phyloP scores from a whole-genome alignment of 2,113 vertebrate species.

The Toxotes jaculatrix region DNA sequence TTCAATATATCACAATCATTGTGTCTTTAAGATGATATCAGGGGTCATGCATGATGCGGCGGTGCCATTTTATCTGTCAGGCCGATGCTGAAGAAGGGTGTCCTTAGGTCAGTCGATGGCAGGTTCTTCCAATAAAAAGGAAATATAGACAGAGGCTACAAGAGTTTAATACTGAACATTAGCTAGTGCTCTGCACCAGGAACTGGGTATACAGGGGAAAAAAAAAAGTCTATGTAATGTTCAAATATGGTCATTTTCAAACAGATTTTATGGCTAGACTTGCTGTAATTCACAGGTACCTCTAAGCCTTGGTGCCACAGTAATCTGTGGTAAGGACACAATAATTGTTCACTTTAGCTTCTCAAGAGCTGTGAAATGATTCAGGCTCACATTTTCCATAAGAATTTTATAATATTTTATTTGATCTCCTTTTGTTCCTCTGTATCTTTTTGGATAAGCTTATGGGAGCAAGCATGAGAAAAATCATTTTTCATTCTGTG shows the following conservation, averaged over 20 bases:
- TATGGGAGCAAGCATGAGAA: neutral
- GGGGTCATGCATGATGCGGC: constrained; percentile 6
- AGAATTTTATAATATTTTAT: neutral
- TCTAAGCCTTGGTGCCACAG: neutral
- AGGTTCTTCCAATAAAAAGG: constrained; percentile 21
- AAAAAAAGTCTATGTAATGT: constrained; percentile 1
- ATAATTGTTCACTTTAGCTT: constrained; percentile 11
- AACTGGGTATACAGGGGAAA: constrained; percentile 19
- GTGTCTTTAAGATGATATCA: constrained; percentile 17
- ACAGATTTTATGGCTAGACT: constrained; percentile 27
- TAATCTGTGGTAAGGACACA: constrained; percentile 11
- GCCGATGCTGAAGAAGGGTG: constrained; percentile 5
- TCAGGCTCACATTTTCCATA: constrained; percentile 13
- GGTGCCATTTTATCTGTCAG: neutral
- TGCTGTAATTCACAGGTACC: constrained; percentile 16
- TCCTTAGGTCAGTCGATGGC: constrained; percentile 3
- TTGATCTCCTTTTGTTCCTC: neutral
- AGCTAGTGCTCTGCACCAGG: constrained; percentile 20
- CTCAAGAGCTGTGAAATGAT: constrained; percentile 10
- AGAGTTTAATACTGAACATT: constrained; percentile 30
- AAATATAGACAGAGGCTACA: constrained; percentile 29
- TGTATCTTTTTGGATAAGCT: neutral
- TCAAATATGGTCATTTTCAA: neutral
- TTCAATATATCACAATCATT: neutral
- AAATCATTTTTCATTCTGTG: constrained; percentile 21